Base-by-base conservation (phyloP, 1,140 invertebrate genomes). In the Phymorhynchus buccinoides region DNA sequence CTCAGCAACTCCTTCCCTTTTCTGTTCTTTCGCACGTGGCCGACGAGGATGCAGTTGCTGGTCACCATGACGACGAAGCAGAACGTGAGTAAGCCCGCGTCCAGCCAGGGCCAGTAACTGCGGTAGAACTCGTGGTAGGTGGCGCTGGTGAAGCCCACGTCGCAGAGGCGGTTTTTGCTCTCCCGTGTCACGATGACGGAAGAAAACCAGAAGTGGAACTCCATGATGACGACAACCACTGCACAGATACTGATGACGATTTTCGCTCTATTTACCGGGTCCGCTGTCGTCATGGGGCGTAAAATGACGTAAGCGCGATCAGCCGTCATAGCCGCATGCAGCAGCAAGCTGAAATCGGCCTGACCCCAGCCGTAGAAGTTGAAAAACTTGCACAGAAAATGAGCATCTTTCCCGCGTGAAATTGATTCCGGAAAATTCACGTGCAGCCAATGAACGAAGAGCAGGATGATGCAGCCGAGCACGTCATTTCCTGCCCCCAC, bases 281-380 rank as follows among this genome's bases (percentile, higher is more conserved):
- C 86, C 7, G 80, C 56, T 22, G 83, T 85, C 14, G 85, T 80
- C 14, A 91, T 79, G 0, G 90, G 90, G 62, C 88, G 89, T 18
- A 84, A 85, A 27, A 91, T 90, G 68, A 85, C 90, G 39, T 89
- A 83, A 0, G 90, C 89, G n/a, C 90, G 81, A 52, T 90, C 90
- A 27, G 88, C 87, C 1, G 88, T 91, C 90, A 91, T 91, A 0
- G 87, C 86, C 0, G 88, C 86, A 4, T 88, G 89, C n/a, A 91
- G 79, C 32, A 90, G 37, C 32, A 91, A 90, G 44, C 88, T 88
- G 22, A 89, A 85, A 78, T 90, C 90, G 77, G 88, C 88, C 73
- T 89, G 89, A 79, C 89, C 88, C 87, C 88, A 89, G 16, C 90
- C 90, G 75, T 89, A 90, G 75, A 91, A 91, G 68, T 90, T 89